phyloP scores from a whole-genome alignment of 2,797 vertebrate species.

The Lepus oiostolus region DNA sequence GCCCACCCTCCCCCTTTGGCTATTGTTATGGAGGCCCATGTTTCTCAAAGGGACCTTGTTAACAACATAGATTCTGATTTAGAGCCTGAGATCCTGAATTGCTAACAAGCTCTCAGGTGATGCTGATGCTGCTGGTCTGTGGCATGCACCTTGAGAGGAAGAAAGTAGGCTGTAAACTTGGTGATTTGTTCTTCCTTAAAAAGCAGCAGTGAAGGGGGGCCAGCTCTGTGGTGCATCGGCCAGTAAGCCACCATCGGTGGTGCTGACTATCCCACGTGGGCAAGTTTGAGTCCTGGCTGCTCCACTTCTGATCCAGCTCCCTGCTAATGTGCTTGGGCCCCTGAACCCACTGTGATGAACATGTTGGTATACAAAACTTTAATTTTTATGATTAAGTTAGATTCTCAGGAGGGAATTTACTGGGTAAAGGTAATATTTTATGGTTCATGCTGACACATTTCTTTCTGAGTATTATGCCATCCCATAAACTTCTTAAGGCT shows the following conservation, averaged over 20 bases:
- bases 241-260: no score
- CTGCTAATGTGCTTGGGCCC: no score
- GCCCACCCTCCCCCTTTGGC: not conserved
- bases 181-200: conserved; percentile 33
- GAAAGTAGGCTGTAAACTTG: not conserved
- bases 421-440: conserved; percentile 31
- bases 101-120: not conserved
- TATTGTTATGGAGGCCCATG: not conserved
- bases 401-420: conserved; percentile 37
- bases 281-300: no score
- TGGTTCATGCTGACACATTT: conserved; percentile 13
- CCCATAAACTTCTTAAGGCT: not conserved
- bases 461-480: conserved; percentile 1
- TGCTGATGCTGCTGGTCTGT: not conserved
- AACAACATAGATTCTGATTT: not conserved
- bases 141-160: not conserved
- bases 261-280: no score
- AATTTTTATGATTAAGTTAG: conserved; percentile 25
- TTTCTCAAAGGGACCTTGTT: not conserved
- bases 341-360: not conserved
- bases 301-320: no score
- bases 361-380: conserved; percentile 32
- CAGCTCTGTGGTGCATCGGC: no score
- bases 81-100: not conserved
- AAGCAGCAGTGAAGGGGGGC: not conserved